Base-by-base conservation (phyloP, 64 coral and sea anemone species). In the Pocillopora damicornis region DNA sequence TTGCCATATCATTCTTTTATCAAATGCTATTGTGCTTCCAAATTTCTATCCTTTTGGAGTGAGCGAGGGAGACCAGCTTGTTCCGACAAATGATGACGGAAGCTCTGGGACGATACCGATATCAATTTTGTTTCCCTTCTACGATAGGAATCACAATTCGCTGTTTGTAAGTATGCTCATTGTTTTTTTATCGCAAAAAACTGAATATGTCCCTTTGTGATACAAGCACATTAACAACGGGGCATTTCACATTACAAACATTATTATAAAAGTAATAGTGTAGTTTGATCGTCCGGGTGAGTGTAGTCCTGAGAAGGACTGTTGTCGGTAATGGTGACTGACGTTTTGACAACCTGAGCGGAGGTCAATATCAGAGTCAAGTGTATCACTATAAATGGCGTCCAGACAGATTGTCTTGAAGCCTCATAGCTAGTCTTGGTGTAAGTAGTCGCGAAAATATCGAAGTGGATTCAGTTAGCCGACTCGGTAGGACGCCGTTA, bases 141-240 rank as follows among this genome's bases (percentile, higher is more conserved):
- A 86, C 2, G 80, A 84, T n/a, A 35, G 18, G 11, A 86, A 68
- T 37, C 80, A 91, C 35, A 74, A 91, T 11, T 71, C 79, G 14
- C 74, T 91, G 3, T 91, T 63, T 76, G 89, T 91, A 91, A 91
- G 89, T 86, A 91, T 30, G 23, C 15, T 11, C n/a, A 45, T 51
- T 15, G 37, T 51, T 76, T 45, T 38, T 20, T 34, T 9, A 30
- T 30, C 30, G 30, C 30, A 30, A 51, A 51, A 51, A 51, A 2
- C 42, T 7, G 42, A 51, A 4, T 2, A 51, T 51, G 7, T 51
- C 7, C 3, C 42, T 51, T 2, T 7, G 2, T 51, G 42, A 51
- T 51, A 7, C 42, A 51, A 51, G 42, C 42, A 51, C 2, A 51
- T 51, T 30, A 2, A 26, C 18, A 4, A 10, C 4, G 30, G 10